phyloP scores from a whole-genome alignment of 2,113 vertebrate species.

The Thunnus maccoyii region DNA sequence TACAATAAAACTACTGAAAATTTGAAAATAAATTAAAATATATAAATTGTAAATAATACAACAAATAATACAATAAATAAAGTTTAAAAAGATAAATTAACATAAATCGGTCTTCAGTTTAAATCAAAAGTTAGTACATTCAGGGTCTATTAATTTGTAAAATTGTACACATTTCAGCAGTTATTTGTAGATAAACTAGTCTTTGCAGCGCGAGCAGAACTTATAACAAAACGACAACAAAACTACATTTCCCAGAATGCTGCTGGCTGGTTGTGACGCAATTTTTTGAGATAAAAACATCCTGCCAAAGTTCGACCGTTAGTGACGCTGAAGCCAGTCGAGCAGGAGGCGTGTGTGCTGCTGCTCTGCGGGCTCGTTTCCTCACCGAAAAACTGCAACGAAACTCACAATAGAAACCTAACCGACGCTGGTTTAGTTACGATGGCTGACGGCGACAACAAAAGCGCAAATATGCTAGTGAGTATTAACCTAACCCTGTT shows the following conservation, averaged over 20 bases:
- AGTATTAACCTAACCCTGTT: conserved; percentile 39
- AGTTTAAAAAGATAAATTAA: too few relatives aligned
- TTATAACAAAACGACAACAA: too few relatives aligned
- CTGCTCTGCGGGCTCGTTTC: conserved; percentile 24
- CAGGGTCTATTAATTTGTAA: too few relatives aligned
- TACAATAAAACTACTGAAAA: too few relatives aligned
- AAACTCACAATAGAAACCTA: neutral
- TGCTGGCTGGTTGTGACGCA: conserved; percentile 29
- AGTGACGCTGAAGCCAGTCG: conserved; percentile 38
- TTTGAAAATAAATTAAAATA: too few relatives aligned
- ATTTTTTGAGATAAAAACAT: conserved; percentile 64
- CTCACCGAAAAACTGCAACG: neutral
- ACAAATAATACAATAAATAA: too few relatives aligned
- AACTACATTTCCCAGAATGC: conserved; percentile 76
- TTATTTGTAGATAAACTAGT: too few relatives aligned
- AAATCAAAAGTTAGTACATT: too few relatives aligned
- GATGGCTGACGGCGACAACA: conserved; percentile 86
- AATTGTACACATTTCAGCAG: too few relatives aligned
- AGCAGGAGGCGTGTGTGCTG: neutral
- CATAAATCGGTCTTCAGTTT: too few relatives aligned
- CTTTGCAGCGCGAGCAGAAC: too few relatives aligned
- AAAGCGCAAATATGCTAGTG: conserved; percentile 83
- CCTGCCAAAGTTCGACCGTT: conserved; percentile 51
- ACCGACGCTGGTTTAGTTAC: neutral
- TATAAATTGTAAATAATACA: too few relatives aligned